These are phyloP conservation scores for Acrocephalus arundinaceus DNA, from an alignment of 2,113 vertebrate genomes.

Conservation along the genomic window DNA sequence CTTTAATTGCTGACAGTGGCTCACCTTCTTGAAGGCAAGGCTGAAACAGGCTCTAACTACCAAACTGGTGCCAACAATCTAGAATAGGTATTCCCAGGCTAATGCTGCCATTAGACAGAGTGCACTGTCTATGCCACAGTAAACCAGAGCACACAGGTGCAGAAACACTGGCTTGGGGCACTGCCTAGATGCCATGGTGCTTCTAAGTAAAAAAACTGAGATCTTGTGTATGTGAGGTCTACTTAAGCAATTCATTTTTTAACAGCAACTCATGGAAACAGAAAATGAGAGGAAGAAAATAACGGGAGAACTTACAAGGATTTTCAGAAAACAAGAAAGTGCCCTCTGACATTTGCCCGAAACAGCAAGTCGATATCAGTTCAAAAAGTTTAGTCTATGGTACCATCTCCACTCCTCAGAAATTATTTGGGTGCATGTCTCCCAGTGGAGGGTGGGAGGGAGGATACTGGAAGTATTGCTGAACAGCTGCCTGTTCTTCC, in stretches of 20 bases:
- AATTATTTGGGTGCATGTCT: not conserved
- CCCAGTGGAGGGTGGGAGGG: not conserved
- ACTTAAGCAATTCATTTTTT: not conserved
- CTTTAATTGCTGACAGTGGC: not conserved
- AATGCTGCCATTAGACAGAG: not conserved
- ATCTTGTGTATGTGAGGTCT: not conserved
- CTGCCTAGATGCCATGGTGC: not conserved
- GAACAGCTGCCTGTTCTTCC: not conserved
- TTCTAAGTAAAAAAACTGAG: not conserved
- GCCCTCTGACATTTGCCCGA: not conserved
- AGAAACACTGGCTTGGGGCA: not conserved
- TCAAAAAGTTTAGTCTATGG: not conserved
- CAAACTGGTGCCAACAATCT: not conserved
- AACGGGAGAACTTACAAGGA: not conserved
- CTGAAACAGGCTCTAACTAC: not conserved
- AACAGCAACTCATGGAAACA: not conserved
- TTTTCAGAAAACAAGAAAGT: not conserved
- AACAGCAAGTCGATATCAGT: not conserved
- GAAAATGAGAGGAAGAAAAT: not conserved
- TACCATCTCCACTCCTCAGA: rapidly evolving
- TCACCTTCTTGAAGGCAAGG: not conserved
- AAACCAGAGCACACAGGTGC: not conserved
- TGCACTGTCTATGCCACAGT: not conserved
- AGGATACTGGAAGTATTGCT: not conserved
- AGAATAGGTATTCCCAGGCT: not conserved